Base-by-base conservation (phyloP, 2,888 invertebrate species). In the Hybos culiciformis region DNA sequence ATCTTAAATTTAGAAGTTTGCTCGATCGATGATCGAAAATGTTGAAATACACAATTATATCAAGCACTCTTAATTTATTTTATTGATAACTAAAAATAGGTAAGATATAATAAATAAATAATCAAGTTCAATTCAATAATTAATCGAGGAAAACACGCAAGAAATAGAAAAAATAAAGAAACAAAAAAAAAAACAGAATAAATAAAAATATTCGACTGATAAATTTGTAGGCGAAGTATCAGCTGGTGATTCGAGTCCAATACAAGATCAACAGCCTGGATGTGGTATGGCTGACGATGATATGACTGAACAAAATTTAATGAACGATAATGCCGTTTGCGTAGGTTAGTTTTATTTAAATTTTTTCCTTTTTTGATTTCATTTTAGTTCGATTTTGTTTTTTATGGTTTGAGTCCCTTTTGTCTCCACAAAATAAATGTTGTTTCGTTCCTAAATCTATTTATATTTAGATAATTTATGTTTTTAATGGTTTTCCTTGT, bases 291-390 rank as follows among this genome's bases (percentile, higher is more conserved):
- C 54, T 36, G 54, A 54, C 49, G 60, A 59, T 53, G 55, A 56
- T 52, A 60, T 57, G 49, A 56, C 58, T 51, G 64, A 63, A 54
- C 57, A 58, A 50, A 59, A 58, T 53, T 56, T 61, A 53, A 58
- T 54, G 56, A 60, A 57, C 54, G 62, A 56, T 49, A 54, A 52
- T 48, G 57, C 44, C 51, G 60, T 56, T 52, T 60, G 59, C 54
- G 66, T 66, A 66, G 66, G 66, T 66, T 60, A 66, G 66, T 66
- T 54, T 48, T 49, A n/a, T n/a, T n/a, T n/a, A n/a, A n/a, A n/a
- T n/a, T n/a, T 34, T 43, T 43, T 32, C 20, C 21, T 37, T 18
- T 5, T 23, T n/a, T 26, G 14, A 29, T 29, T n/a, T 19, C 19
- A 5, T 39, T 20, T 29, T 31, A 15, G 3, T 38, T 14, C n/a